Evolutionary conservation across 2,113 vertebrate genomes (phyloP), one percentile per base, ranked within the genome.

Genomic region (Gnathonemus longibarbis): DNA sequence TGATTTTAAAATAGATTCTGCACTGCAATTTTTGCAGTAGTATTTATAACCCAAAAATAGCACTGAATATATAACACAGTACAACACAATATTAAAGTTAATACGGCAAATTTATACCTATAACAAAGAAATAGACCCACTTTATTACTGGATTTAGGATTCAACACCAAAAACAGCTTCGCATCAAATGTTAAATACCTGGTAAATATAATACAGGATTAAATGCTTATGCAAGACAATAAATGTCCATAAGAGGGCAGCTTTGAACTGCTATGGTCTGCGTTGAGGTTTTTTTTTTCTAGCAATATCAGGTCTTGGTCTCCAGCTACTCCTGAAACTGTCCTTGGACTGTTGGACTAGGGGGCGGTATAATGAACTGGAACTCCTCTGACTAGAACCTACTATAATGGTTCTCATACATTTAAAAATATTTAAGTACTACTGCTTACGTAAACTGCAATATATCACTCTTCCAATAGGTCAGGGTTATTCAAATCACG

Each of bases 161-260:
- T 80, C 3, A 80, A 80, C 35, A 42, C 31, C 13, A 80, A 80
- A 80, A 80, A 80, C 35, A 80, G 74, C 70, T 74, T 74, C 3
- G 5, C 11, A 77, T 35, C 70, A 19, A 49, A 85, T 84, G 39
- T 48, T 48, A 52, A 87, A 50, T 35, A 50, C 4, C 87, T 8
- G 1, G 31, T 56, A 58, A 45, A 39, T 21, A 39, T 21, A 56
- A 42, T 58, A 88, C 50, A 88, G 3, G 19, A 42, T 13, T 24
- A 42, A 31, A 87, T 13, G 13, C 10, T 46, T n/a, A n/a, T 27
- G n/a, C 42, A 70, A 49, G 42, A 15, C 42, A 31, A 31, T 21
- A 35, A 74, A 27, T 77, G 62, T 49, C 88, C 88, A 89, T 13
- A 83, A 89, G 88, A 52, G 88, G 88, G 88, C 88, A 39, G 27